Conservation (phyloP, 1,140 invertebrate genomes). For the Musca vetustissima region DNA sequence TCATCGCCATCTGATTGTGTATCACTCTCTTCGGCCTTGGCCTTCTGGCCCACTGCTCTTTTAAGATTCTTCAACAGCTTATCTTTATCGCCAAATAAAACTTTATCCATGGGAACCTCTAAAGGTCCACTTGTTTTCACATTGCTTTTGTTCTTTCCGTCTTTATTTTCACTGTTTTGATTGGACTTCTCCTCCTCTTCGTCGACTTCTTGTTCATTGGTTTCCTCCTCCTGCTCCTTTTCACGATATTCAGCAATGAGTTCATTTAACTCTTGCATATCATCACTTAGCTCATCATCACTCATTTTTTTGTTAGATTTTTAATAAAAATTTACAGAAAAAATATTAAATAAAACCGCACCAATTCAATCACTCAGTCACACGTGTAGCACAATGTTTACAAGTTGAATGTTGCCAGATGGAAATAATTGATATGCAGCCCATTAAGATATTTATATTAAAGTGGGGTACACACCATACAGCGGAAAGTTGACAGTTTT, state of each 20-base stretch:
- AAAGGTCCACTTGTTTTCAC: not conserved
- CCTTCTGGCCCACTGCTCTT: slow-evolving; percentile 37
- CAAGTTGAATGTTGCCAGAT: slow-evolving; percentile 6
- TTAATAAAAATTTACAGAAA: not conserved
- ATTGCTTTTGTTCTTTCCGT: not conserved
- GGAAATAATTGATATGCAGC: too few relatives aligned
- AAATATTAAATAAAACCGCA: too few relatives aligned
- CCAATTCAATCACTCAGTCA: not conserved
- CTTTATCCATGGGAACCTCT: slow-evolving; percentile 53
- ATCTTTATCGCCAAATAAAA: slow-evolving; percentile 58
- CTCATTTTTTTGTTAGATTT: slow-evolving; percentile 15
- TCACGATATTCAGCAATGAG: slow-evolving; percentile 38
- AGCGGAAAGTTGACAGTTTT: too few relatives aligned
- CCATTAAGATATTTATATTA: too few relatives aligned
- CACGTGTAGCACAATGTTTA: not conserved
- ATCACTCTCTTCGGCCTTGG: slow-evolving; percentile 20
- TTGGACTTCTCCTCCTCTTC: not conserved
- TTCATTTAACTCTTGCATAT: slow-evolving; percentile 42
- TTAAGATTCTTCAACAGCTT: slow-evolving; percentile 57
- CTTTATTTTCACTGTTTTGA: not conserved
- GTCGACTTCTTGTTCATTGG: not conserved
- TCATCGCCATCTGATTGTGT: slow-evolving; percentile 27
- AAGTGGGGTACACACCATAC: too few relatives aligned
- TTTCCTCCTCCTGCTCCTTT: slow-evolving; percentile 15
- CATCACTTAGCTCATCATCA: slow-evolving; percentile 42